A percentile compares a stretch with the other conserved stretches of the same genome.
Evolutionary conservation across 1,140 invertebrate genomes (phyloP).

Genomic region (Papilio dardanus): DNA sequence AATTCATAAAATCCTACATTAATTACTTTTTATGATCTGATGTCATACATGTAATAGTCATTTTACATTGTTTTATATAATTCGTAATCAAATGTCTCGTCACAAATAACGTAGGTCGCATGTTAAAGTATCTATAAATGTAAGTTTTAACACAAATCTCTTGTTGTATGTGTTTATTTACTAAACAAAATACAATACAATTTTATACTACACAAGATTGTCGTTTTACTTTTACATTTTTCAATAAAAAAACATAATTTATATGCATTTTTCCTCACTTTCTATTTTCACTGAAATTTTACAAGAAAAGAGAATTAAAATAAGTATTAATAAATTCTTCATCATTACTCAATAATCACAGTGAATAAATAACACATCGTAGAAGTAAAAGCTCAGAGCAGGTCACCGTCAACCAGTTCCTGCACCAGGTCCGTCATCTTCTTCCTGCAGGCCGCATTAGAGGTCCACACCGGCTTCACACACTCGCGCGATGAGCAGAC

Average conservation of each 20-base stretch:
- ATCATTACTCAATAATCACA: background rate
- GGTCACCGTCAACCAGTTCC: slow-evolving; percentile 82
- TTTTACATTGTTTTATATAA: slow-evolving; percentile 45
- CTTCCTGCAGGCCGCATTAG: slow-evolving; percentile 82
- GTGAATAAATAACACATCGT: slow-evolving; percentile 22
- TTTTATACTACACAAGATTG: slow-evolving; percentile 57
- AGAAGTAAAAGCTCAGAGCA: slow-evolving; percentile 39
- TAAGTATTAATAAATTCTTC: background rate
- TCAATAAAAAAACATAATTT: background rate
- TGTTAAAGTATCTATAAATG: slow-evolving; percentile 56
- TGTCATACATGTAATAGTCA: slow-evolving; percentile 49
- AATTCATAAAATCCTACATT: background rate
- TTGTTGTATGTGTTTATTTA: slow-evolving; percentile 75
- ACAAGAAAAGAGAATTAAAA: background rate
- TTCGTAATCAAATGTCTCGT: slow-evolving; percentile 53
- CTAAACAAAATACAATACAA: slow-evolving; percentile 75
- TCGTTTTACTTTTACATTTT: slow-evolving; percentile 42
- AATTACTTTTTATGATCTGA: slow-evolving; percentile 54
- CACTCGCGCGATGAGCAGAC: slow-evolving; percentile 52
- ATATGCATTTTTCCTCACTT: no score
- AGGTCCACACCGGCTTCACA: slow-evolving; percentile 71
- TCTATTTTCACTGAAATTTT: no score
- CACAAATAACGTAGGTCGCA: slow-evolving; percentile 60
- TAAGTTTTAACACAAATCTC: slow-evolving; percentile 67
- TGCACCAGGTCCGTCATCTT: slow-evolving; percentile 84